Percentiles rank a stretch among this genome's conserved stretches.
These are phyloP conservation scores for Ambastaia sidthimunki DNA, from an alignment of 2,797 vertebrate species.

Conservation along the genomic window DNA sequence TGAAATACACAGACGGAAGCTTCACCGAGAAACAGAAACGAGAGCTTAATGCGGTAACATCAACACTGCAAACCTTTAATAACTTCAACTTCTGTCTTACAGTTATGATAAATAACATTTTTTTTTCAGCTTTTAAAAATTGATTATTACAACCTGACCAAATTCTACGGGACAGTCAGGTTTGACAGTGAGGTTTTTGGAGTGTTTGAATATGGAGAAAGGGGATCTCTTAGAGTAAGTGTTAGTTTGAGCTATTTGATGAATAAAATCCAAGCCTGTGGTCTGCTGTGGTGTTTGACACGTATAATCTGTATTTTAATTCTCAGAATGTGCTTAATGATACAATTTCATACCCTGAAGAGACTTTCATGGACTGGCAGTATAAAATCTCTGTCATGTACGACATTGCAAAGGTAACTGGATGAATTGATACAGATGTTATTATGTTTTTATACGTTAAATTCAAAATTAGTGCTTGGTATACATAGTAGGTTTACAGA, in stretches of 20 bases:
- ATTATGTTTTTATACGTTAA: neutral
- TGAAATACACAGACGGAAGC: constrained; percentile 87
- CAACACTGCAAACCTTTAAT: neutral
- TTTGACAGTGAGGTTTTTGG: constrained; percentile 87
- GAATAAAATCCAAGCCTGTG: neutral
- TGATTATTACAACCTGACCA: constrained; percentile 97
- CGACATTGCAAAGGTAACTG: constrained; percentile 94
- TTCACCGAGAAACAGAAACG: constrained; percentile 90
- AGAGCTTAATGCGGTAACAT: constrained; percentile 87
- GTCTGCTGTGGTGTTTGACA: neutral
- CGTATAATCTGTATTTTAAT: constrained; percentile 8
- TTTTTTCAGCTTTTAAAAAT: constrained; percentile 85
- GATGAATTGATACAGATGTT: neutral
- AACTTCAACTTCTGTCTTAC: neutral
- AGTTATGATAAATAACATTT: no score
- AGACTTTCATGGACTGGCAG: constrained; percentile 98
- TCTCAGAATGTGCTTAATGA: constrained; percentile 91
- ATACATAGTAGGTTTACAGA: neutral
- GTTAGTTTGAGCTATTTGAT: neutral
- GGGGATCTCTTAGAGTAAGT: constrained; percentile 90
- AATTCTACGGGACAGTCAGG: constrained; percentile 97
- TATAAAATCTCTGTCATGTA: constrained; percentile 98
- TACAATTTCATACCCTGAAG: constrained; percentile 93
- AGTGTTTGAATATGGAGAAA: constrained; percentile 92
- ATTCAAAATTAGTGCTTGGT: neutral